These are phyloP conservation scores for Nomada goodeniana DNA, from an alignment of 2,888 invertebrate species.

Conservation along the genomic window DNA sequence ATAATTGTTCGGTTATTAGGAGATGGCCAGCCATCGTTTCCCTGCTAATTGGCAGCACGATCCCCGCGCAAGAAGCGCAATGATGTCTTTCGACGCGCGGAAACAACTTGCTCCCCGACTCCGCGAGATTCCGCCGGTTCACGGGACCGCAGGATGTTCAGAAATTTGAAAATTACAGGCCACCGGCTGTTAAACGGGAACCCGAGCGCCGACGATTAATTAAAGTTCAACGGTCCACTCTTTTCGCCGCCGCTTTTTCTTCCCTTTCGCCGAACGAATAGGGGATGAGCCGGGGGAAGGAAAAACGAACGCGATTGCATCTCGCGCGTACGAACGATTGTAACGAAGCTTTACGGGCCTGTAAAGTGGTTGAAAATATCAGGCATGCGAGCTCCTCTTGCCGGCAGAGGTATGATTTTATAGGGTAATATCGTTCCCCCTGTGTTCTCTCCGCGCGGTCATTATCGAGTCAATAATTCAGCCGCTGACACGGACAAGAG, in stretches of 20 bases:
- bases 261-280: background rate
- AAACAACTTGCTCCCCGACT: background rate
- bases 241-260: background rate
- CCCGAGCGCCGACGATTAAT: slow-evolving; percentile 28
- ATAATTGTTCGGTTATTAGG: slow-evolving; percentile 43
- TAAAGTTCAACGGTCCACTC: slow-evolving; percentile 16
- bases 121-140: background rate
- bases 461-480: slow-evolving; percentile 61
- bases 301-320: background rate
- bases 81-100: slow-evolving; percentile 16
- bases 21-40: background rate
- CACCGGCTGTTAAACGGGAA: background rate
- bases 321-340: slow-evolving; percentile 38
- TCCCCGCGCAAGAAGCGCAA: slow-evolving; percentile 10
- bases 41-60: slow-evolving; percentile 33
- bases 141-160: background rate
- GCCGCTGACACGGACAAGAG: slow-evolving; percentile 12
- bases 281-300: background rate
- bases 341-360: slow-evolving; percentile 54
- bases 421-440: slow-evolving; percentile 61
- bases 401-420: slow-evolving; percentile 60
- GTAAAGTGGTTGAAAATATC: slow-evolving; percentile 42
- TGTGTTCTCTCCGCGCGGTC: slow-evolving; percentile 45
- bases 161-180: slow-evolving; percentile 25
- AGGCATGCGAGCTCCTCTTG: slow-evolving; percentile 39